Percentiles rank a stretch among this genome's conserved stretches.
Evolutionary conservation across 1,140 invertebrate species (phyloP).

Genomic region (Eubasilissa regina): DNA sequence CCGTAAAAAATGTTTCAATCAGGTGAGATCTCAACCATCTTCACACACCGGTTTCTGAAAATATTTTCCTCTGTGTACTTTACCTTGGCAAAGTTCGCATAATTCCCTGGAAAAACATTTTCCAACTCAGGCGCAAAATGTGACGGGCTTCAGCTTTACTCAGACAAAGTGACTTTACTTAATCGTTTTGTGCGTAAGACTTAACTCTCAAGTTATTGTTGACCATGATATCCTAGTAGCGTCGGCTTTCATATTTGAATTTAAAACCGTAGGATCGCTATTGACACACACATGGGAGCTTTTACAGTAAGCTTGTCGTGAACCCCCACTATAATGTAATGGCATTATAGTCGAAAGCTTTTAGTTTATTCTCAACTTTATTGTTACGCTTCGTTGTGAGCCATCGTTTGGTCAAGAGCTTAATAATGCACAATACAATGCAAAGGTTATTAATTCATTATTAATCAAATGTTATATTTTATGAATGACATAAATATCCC

Average conservation of each 20-base stretch:
- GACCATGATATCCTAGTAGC: constrained; percentile 16
- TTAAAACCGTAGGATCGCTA: not conserved
- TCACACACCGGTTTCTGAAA: not conserved
- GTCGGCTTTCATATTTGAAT: constrained; percentile 5
- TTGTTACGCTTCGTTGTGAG: not conserved
- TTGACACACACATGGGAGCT: not conserved
- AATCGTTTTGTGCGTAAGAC: not conserved
- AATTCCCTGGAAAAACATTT: no score
- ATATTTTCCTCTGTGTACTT: no score
- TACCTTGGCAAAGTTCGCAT: no score
- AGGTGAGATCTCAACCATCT: not conserved
- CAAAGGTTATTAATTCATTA: not conserved
- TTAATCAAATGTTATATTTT: no score
- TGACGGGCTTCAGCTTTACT: not conserved
- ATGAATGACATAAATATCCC: no score
- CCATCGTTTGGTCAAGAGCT: constrained; percentile 9
- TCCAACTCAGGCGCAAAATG: no score
- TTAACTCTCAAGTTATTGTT: constrained; percentile 16
- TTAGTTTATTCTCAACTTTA: constrained; percentile 1
- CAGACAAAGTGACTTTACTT: constrained; percentile 11
- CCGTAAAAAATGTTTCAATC: not conserved
- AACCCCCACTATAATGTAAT: not conserved
- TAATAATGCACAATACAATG: not conserved
- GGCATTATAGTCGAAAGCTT: not conserved
- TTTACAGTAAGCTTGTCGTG: constrained; percentile 8